These are phyloP conservation scores for Anadara kagoshimensis DNA, from an alignment of 1,140 invertebrate species.

Conservation along the genomic window DNA sequence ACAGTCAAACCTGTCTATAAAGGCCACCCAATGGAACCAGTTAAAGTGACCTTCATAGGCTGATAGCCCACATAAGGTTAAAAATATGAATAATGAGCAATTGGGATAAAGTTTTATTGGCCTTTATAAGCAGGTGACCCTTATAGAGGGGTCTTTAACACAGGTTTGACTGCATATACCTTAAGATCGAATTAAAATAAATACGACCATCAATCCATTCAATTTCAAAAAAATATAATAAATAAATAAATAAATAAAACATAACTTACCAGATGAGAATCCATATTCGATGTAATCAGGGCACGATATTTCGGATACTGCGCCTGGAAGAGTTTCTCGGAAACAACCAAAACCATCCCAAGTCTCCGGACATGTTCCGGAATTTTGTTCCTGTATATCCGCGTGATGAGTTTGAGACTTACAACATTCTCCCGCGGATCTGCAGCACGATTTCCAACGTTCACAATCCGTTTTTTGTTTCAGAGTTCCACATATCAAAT, in stretches of 20 bases:
- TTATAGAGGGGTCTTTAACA: too few species aligned
- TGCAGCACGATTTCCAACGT: slow-evolving; percentile 22
- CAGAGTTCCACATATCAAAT: slow-evolving; percentile 10
- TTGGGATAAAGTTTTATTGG: too few species aligned
- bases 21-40: too few species aligned
- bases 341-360: slow-evolving; percentile 28
- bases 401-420: not conserved
- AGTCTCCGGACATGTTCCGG: slow-evolving; percentile 3
- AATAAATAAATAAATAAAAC: not conserved
- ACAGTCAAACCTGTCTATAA: too few species aligned
- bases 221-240: not conserved
- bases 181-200: too few species aligned
- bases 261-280: slow-evolving; percentile 23
- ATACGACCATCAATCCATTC: too few species aligned
- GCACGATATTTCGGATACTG: not conserved
- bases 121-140: too few species aligned
- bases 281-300: slow-evolving; percentile 27
- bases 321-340: slow-evolving; percentile 1
- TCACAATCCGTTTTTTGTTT: slow-evolving; percentile 12
- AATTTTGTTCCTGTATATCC: not conserved
- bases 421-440: slow-evolving; percentile 10
- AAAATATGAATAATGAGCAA: too few species aligned
- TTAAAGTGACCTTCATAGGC: too few species aligned
- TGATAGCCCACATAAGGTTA: too few species aligned
- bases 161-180: too few species aligned